Percentiles rank a stretch among this genome's conserved stretches.
phyloP scores from a whole-genome alignment of 2,113 vertebrate genomes.

The Xenopus borealis region DNA sequence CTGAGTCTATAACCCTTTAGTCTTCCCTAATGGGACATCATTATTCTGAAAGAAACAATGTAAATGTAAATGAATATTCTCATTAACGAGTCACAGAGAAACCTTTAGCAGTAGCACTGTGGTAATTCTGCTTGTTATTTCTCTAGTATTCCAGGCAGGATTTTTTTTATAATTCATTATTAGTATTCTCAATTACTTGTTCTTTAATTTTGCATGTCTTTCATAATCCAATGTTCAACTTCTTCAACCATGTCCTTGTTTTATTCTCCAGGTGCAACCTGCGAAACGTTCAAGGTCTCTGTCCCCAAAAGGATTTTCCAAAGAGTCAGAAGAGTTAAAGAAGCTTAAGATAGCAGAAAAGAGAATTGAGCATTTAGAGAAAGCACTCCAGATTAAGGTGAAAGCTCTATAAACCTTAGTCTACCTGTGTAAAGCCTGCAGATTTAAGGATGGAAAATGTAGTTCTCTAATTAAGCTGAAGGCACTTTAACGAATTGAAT shows the following conservation, averaged over 20 bases:
- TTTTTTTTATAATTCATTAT: constrained; percentile 89
- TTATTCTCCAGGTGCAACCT: constrained; percentile 82
- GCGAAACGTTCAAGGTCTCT: constrained; percentile 90
- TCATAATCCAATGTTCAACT: constrained; percentile 75
- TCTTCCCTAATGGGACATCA: constrained; percentile 99
- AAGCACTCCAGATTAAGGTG: constrained; percentile 79
- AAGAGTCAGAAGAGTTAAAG: constrained; percentile 61
- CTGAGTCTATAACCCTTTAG: constrained; percentile 99
- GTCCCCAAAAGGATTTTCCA: constrained; percentile 78
- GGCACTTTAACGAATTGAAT: constrained; percentile 4
- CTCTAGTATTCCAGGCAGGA: constrained; percentile 82
- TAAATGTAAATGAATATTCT: constrained; percentile 99
- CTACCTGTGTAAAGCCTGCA: constrained; percentile 51
- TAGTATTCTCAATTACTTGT: constrained; percentile 88
- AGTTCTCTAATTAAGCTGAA: constrained; percentile 25
- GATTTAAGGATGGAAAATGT: constrained; percentile 48
- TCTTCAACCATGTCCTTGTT: constrained; percentile 80
- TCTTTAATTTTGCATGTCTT: constrained; percentile 91
- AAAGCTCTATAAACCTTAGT: constrained; percentile 49
- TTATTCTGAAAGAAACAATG: constrained; percentile 99
- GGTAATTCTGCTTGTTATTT: constrained; percentile 89
- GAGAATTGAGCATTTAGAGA: constrained; percentile 78
- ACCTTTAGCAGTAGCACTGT: constrained; percentile 84
- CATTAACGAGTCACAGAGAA: constrained; percentile 98
- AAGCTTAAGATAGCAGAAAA: constrained; percentile 69